A percentile compares a stretch with the other conserved stretches of the same genome.
Evolutionary conservation across 2,888 invertebrate species (phyloP).

Genomic region (Bombyx huttoni): DNA sequence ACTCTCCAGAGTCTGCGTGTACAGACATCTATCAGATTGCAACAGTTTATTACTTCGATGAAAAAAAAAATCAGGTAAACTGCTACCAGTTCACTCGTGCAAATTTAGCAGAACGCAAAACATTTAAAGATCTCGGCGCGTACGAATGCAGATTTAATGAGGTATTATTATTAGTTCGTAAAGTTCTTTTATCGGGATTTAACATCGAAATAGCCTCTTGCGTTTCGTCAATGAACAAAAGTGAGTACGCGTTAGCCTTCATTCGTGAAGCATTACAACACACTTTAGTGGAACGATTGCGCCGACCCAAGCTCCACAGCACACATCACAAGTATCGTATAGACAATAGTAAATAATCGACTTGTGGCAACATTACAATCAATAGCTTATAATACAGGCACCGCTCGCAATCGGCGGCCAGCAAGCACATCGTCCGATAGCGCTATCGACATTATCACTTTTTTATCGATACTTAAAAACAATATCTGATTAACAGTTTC

Average conservation of each 20-base stretch:
- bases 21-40: too few relatives aligned
- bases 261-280: neutral
- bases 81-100: too few relatives aligned
- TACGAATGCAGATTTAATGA: too few relatives aligned
- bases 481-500: neutral
- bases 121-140: too few relatives aligned
- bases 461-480: neutral
- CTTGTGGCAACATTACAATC: neutral
- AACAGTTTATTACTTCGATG: too few relatives aligned
- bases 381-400: neutral
- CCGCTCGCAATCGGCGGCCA: neutral
- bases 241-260: neutral
- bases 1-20: neutral
- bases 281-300: neutral
- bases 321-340: neutral
- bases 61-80: too few relatives aligned
- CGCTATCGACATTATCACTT: neutral
- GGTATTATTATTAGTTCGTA: too few relatives aligned
- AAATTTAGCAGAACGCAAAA: too few relatives aligned
- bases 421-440: conserved; percentile 1
- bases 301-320: neutral
- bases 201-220: too few relatives aligned
- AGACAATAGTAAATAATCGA: neutral
- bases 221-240: neutral
- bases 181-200: too few relatives aligned